phyloP scores from a whole-genome alignment of 2,888 invertebrate species.

The Hydriomena furcata region DNA sequence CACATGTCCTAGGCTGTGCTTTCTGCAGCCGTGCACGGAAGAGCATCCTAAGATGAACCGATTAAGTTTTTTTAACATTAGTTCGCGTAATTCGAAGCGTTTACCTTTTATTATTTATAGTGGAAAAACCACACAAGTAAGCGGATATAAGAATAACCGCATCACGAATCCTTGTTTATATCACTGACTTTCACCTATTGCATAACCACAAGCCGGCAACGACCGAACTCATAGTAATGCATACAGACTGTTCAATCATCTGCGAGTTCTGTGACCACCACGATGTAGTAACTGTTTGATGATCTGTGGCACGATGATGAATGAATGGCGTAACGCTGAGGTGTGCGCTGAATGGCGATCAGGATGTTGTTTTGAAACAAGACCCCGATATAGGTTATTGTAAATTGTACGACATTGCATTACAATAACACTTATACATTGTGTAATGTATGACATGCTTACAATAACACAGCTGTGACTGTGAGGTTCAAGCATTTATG shows the following conservation, averaged over 20 bases:
- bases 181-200: slow-evolving; percentile 43
- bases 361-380: slow-evolving; percentile 19
- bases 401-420: slow-evolving; percentile 8
- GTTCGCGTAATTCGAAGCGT: slow-evolving; percentile 10
- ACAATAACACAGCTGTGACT: too few species aligned
- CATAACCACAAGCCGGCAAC: slow-evolving; percentile 25
- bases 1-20: too few species aligned
- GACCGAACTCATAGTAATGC: slow-evolving; percentile 1
- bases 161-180: slow-evolving; percentile 38
- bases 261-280: slow-evolving; percentile 10
- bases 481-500: too few species aligned
- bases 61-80: not conserved
- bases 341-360: slow-evolving; percentile 14
- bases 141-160: slow-evolving; percentile 28
- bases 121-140: slow-evolving; percentile 33
- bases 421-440: slow-evolving; percentile 6
- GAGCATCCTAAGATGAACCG: not conserved
- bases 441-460: slow-evolving; percentile 1
- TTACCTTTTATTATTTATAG: slow-evolving; percentile 21
- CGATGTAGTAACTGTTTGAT: not conserved
- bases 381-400: slow-evolving; percentile 7
- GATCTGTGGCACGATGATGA: slow-evolving; percentile 15
- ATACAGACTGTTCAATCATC: not conserved
- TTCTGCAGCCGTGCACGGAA: too few species aligned
- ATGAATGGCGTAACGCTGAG: slow-evolving; percentile 20